phyloP scores from a whole-genome alignment of 2,797 vertebrate species.

The Spinus olivaceus region DNA sequence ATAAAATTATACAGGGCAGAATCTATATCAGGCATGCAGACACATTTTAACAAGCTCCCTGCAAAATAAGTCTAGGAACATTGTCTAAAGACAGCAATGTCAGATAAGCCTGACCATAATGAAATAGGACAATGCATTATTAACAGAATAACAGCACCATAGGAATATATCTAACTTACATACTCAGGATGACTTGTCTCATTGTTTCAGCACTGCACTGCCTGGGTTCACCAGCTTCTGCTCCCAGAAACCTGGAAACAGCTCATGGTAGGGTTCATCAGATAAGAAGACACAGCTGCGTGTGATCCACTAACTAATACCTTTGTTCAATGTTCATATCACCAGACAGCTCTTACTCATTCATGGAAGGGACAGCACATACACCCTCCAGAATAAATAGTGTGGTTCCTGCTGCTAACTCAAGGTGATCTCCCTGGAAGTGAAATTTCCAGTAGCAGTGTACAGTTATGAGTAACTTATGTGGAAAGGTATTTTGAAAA shows the following conservation, averaged over 20 bases:
- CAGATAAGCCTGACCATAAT: not conserved
- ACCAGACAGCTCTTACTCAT: not conserved
- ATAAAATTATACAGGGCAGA: not conserved
- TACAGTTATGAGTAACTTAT: not conserved
- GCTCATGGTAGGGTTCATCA: not conserved
- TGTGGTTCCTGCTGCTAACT: fast-evolving
- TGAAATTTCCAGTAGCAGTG: not conserved
- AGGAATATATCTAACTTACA: fast-evolving
- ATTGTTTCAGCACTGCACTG: not conserved
- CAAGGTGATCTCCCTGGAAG: not conserved
- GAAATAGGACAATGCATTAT: not conserved
- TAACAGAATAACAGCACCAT: not conserved
- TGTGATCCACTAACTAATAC: not conserved
- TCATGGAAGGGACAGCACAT: not conserved
- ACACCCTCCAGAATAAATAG: not conserved
- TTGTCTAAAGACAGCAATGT: not conserved
- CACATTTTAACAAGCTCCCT: not conserved
- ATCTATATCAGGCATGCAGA: not conserved
- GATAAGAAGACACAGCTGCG: not conserved
- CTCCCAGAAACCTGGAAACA: not conserved
- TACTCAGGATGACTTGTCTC: not conserved
- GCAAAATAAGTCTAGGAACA: not conserved
- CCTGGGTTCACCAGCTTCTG: not conserved
- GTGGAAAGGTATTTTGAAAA: not conserved
- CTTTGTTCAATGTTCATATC: not conserved